Conservation (phyloP, 2,113 vertebrate genomes). For the Cisticola juncidis region DNA sequence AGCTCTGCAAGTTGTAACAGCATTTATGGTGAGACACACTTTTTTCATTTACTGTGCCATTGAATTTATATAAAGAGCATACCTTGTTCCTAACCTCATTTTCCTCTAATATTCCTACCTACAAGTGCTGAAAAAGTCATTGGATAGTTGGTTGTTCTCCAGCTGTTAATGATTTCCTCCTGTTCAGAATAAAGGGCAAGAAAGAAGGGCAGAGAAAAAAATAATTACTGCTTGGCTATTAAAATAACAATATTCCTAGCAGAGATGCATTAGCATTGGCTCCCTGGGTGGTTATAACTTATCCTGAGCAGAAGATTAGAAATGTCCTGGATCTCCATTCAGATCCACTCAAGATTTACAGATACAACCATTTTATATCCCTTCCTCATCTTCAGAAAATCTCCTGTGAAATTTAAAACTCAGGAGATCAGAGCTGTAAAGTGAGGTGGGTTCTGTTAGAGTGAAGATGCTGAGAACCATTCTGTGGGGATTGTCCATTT, state of each 20-base stretch:
- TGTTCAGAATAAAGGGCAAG: not conserved
- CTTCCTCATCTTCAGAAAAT: not conserved
- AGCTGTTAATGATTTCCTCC: not conserved
- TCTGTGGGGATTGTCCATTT: not conserved
- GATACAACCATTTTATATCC: not conserved
- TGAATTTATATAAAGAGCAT: not conserved
- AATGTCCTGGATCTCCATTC: not conserved
- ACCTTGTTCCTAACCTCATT: not conserved
- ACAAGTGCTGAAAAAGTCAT: not conserved
- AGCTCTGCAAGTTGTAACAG: not conserved
- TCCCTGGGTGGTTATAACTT: not conserved
- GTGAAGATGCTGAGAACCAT: not conserved
- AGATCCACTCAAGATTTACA: not conserved
- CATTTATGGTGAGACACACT: not conserved
- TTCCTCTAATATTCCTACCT: not conserved
- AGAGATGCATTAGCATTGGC: not conserved
- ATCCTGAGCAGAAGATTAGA: not conserved
- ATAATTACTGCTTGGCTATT: not conserved
- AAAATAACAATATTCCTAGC: not conserved
- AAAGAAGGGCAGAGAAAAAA: not conserved
- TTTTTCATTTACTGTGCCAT: not conserved
- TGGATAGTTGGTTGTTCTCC: not conserved
- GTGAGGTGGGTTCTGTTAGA: not conserved
- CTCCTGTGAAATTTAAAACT: not conserved
- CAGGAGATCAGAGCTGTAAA: not conserved